Percentiles rank a stretch among this genome's conserved stretches.
Conservation (phyloP, 2,888 invertebrate species). For the Arenicola marina region DNA sequence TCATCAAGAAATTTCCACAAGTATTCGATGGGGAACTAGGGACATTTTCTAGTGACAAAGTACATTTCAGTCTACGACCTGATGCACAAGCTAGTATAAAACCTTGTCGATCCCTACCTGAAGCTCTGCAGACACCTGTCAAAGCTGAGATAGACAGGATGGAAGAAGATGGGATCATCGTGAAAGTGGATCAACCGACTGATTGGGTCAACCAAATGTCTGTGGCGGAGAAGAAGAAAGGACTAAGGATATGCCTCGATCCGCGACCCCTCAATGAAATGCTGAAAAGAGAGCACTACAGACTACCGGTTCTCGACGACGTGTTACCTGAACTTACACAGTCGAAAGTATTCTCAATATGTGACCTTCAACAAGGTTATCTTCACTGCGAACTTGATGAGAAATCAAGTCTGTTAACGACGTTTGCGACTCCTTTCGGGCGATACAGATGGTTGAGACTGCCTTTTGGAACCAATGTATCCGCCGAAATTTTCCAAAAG, state of each 20-base stretch:
- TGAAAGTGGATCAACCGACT: conserved; percentile 11
- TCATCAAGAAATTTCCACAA: not conserved
- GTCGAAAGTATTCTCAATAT: conserved; percentile 8
- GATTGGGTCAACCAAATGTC: conserved; percentile 16
- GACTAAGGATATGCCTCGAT: conserved; percentile 17
- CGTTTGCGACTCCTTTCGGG: conserved; percentile 19
- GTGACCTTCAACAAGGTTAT: conserved; percentile 18
- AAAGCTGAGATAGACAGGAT: conserved; percentile 5
- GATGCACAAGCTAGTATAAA: not conserved
- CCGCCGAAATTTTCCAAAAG: conserved; percentile 16
- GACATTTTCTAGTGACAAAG: conserved; percentile 3
- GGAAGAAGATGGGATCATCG: not conserved
- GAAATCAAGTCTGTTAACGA: conserved; percentile 15
- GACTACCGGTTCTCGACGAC: conserved; percentile 16
- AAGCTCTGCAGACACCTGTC: conserved; percentile 1
- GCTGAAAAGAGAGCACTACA: conserved; percentile 12
- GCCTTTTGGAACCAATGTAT: conserved; percentile 14
- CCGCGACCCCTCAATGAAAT: conserved; percentile 12
- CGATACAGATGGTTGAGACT: conserved; percentile 13
- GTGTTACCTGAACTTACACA: conserved; percentile 13
- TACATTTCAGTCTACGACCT: not conserved
- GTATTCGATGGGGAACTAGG: conserved; percentile 14
- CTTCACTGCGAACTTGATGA: conserved; percentile 13
- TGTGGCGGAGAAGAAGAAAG: conserved; percentile 7
- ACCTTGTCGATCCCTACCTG: conserved; percentile 9